A percentile compares a stretch with the other conserved stretches of the same genome.
Conservation (phyloP, 2,797 vertebrate species). For the Hippoglossus hippoglossus region DNA sequence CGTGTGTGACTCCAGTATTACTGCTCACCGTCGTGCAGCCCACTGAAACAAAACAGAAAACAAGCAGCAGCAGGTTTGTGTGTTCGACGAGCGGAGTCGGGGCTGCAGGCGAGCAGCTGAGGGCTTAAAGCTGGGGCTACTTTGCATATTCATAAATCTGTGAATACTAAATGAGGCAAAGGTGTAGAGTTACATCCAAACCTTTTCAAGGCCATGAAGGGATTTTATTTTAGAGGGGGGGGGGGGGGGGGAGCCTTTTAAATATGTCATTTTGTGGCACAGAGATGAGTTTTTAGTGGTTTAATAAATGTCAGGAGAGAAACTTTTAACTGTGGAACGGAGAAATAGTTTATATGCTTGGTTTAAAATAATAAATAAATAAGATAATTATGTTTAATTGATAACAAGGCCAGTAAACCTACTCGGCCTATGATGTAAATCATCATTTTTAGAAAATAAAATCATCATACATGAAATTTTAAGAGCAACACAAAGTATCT, state of each 20-base stretch:
- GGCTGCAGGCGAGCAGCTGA: not conserved
- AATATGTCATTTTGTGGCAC: not conserved
- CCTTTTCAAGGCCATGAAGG: not conserved
- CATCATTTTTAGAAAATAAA: too few relatives aligned
- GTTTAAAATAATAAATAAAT: too few relatives aligned
- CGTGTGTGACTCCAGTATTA: too few relatives aligned
- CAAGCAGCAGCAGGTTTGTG: not conserved
- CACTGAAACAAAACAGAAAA: too few relatives aligned
- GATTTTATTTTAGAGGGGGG: not conserved
- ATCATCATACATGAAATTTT: too few relatives aligned
- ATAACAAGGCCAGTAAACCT: too few relatives aligned
- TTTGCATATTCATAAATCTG: constrained; percentile 4
- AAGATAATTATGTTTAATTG: too few relatives aligned
- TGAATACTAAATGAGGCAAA: not conserved
- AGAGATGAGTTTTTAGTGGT: not conserved
- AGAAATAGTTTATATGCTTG: not conserved
- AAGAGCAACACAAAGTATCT: not conserved
- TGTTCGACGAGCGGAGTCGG: not conserved
- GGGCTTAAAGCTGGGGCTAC: not conserved
- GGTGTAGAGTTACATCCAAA: not conserved
- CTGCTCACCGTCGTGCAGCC: too few relatives aligned
- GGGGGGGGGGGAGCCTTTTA: too few relatives aligned
- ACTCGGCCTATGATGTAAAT: too few relatives aligned
- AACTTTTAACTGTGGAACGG: not conserved
- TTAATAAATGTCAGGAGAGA: not conserved